These are phyloP conservation scores for Unio delphinus DNA, from an alignment of 2,888 invertebrate genomes.

Conservation along the genomic window DNA sequence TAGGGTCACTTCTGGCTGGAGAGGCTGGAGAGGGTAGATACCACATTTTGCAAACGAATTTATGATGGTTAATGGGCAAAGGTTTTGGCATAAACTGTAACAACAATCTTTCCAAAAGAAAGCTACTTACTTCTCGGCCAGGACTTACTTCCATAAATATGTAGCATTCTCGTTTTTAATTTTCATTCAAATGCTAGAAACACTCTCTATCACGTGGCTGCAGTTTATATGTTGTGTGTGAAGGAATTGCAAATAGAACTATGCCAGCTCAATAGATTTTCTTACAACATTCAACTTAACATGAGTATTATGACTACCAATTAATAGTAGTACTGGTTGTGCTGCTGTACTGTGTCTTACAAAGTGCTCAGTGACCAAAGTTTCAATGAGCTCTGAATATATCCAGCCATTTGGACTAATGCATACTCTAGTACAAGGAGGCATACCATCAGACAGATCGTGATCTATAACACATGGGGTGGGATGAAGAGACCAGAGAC, in stretches of 20 bases:
- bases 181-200: conserved; percentile 32
- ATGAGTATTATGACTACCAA: conserved; percentile 65
- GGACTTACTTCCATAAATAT: too few species aligned
- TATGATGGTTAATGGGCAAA: too few species aligned
- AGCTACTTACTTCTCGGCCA: too few species aligned
- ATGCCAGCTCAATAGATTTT: conserved; percentile 58
- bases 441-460: conserved; percentile 52
- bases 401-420: conserved; percentile 58
- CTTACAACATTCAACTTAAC: conserved; percentile 50
- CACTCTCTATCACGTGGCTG: conserved; percentile 39
- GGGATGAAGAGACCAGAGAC: too few species aligned
- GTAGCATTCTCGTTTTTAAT: neutral
- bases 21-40: too few species aligned
- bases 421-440: conserved; percentile 54
- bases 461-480: conserved; percentile 40
- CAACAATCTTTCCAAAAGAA: too few species aligned
- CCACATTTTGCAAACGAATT: too few species aligned
- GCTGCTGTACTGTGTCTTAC: conserved; percentile 27
- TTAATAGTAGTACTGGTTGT: conserved; percentile 41
- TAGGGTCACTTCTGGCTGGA: too few species aligned
- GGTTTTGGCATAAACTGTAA: too few species aligned
- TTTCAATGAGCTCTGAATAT: conserved; percentile 25
- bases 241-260: conserved; percentile 62
- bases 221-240: conserved; percentile 60
- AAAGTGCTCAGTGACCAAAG: conserved; percentile 65